Evolutionary conservation across 2,888 invertebrate genomes (phyloP), one percentile per base, ranked within the genome.

Genomic region (Pedicia rivosa): DNA sequence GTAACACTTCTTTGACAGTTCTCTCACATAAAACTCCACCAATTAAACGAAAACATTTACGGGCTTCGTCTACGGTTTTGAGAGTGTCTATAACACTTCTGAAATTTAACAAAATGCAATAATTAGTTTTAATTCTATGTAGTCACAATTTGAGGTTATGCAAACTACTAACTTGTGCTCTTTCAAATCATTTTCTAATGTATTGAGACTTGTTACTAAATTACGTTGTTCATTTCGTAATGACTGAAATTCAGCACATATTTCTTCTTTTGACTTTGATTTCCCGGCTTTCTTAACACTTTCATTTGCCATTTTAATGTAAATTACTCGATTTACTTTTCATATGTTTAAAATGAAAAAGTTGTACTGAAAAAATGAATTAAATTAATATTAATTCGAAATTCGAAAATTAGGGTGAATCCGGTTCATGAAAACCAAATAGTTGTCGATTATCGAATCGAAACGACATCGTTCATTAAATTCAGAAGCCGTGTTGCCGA

Each of bases 11-110:
- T 53, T 78, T 80, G 1, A 94, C 95, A 9, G 83, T 90, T 48
- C 87, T 71, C 63, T 95, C 92, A 44, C 90, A 87, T 37, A 95
- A 66, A 39, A 95, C 83, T 17, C 94, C 94, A 37, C 94, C 94
- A 44, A 95, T 78, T 68, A 94, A 74, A 51, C 92, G 74, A 60
- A 82, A 95, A 60, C 95, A 95, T 59, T 82, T 88, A 47, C 92
- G 74, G 36, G 74, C 72, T 10, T 72, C 74, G 53, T 87, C 84
- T 15, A 91, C 82, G 40, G 78, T 78, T 55, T 82, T 78, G 42
- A 97, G 65, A 10, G 92, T 90, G 52, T 92, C 92, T 47, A 92
- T 83, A 39, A 97, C 95, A 59, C 94, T 78, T 59, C 94, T 95
- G 61, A 31, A 67, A 62, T 43, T n/a, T n/a, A n/a, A 39, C 43